A percentile compares a stretch with the other conserved stretches of the same genome.
These are phyloP conservation scores for Zonitis immaculata DNA, from an alignment of 2,888 invertebrate genomes.

Conservation along the genomic window DNA sequence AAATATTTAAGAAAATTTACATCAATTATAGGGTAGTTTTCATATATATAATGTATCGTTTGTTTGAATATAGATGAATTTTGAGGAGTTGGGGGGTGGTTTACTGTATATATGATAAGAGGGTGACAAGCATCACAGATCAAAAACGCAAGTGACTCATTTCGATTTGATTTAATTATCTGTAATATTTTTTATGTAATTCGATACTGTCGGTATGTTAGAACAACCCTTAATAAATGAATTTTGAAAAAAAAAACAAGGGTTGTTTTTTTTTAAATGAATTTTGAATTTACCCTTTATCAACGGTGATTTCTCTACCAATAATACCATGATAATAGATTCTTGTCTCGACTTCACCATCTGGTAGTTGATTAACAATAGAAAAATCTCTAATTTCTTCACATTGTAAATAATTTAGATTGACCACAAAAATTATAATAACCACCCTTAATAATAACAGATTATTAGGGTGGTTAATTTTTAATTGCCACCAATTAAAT, in stretches of 20 bases:
- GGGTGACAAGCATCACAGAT: constrained; percentile 10
- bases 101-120: not conserved
- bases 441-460: constrained; percentile 36
- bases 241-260: not conserved
- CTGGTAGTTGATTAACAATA: constrained; percentile 60
- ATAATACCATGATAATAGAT: constrained; percentile 60
- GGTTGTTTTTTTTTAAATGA: too few relatives aligned
- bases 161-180: constrained; percentile 24
- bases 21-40: too few relatives aligned
- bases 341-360: constrained; percentile 66
- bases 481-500: not conserved
- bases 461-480: constrained; percentile 21
- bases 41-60: too few relatives aligned
- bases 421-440: constrained; percentile 24
- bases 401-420: constrained; percentile 27
- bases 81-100: too few relatives aligned
- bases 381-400: constrained; percentile 57
- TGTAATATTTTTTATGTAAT: constrained; percentile 9
- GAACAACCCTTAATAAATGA: constrained; percentile 2
- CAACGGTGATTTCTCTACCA: constrained; percentile 64
- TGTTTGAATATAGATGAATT: too few relatives aligned
- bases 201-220: constrained; percentile 10
- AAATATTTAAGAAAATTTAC: too few relatives aligned
- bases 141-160: constrained; percentile 19
- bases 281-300: constrained; percentile 56